Evolutionary conservation across 2,888 invertebrate species (phyloP).

Genomic region (Schrankia costaestrigalis): DNA sequence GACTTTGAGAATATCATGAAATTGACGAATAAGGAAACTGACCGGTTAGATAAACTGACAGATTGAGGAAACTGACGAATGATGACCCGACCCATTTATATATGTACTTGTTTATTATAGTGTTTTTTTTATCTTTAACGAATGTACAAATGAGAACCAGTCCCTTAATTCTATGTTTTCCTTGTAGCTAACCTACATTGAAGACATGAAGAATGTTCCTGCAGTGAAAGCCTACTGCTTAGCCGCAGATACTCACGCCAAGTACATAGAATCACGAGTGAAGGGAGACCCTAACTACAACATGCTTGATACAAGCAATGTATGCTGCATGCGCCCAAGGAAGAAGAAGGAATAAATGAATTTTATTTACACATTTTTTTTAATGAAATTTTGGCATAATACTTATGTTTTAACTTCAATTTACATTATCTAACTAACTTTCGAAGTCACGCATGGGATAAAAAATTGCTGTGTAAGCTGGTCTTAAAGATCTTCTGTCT

Average conservation of each 20-base stretch:
- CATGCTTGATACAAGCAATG: constrained; percentile 72
- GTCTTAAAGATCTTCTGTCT: too few species aligned
- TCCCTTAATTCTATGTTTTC: too few species aligned
- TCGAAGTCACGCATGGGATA: too few species aligned
- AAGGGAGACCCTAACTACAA: constrained; percentile 87
- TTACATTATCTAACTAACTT: too few species aligned
- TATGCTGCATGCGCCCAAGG: constrained; percentile 72
- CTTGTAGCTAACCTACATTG: constrained; percentile 79
- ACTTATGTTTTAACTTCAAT: too few species aligned
- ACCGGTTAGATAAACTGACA: too few species aligned
- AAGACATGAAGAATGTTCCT: constrained; percentile 84
- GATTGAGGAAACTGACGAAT: too few species aligned
- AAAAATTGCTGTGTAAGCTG: too few species aligned
- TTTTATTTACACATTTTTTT: constrained; percentile 1
- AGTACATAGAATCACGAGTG: constrained; percentile 83
- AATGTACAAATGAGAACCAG: neutral
- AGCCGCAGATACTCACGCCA: constrained; percentile 85
- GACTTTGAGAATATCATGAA: too few species aligned
- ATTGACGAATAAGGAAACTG: too few species aligned
- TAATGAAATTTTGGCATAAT: constrained; percentile 1
- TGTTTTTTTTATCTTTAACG: neutral
- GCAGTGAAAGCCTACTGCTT: constrained; percentile 85
- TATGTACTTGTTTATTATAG: too few species aligned
- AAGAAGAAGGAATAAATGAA: constrained; percentile 68
- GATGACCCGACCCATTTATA: too few species aligned